A percentile compares a stretch with the other conserved stretches of the same genome.
Conservation (phyloP, 1,140 invertebrate genomes). For the Asbolus verrucosus region DNA sequence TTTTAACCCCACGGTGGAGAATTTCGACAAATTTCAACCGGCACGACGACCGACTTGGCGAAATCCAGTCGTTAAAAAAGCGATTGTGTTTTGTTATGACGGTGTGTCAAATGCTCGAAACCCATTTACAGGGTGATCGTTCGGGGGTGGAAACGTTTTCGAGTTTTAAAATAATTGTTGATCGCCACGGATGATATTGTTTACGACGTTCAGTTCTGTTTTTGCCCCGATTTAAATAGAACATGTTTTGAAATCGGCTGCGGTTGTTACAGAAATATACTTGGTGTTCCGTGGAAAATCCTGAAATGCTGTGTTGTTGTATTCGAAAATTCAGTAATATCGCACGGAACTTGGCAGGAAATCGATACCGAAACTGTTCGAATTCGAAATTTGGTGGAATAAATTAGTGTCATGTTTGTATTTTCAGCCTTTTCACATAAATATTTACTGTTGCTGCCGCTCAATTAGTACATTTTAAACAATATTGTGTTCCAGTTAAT, state of each 20-base stretch:
- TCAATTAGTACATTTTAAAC: too few relatives aligned
- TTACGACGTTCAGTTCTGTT: constrained; percentile 7
- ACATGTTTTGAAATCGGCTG: constrained; percentile 28
- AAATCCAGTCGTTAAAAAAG: constrained; percentile 7
- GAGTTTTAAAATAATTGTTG: neutral
- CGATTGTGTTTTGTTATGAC: constrained; percentile 29
- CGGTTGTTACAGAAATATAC: constrained; percentile 27
- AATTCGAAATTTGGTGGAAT: neutral
- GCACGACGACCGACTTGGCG: neutral
- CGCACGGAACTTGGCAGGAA: neutral
- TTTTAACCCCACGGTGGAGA: neutral
- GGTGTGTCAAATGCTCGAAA: constrained; percentile 21
- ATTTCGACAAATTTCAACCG: constrained; percentile 8
- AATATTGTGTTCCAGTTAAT: too few relatives aligned
- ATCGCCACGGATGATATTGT: neutral
- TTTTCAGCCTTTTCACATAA: neutral
- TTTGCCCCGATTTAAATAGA: constrained; percentile 30
- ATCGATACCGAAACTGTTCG: constrained; percentile 3
- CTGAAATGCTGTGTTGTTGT: constrained; percentile 7
- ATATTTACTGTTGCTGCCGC: neutral
- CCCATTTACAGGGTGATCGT: too few relatives aligned
- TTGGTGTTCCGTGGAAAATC: constrained; percentile 9
- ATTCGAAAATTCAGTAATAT: neutral
- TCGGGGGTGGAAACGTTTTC: too few relatives aligned
- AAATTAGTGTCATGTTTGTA: neutral